Conservation (phyloP, 2,113 vertebrate species). For the Melanerpes aurifrons region DNA sequence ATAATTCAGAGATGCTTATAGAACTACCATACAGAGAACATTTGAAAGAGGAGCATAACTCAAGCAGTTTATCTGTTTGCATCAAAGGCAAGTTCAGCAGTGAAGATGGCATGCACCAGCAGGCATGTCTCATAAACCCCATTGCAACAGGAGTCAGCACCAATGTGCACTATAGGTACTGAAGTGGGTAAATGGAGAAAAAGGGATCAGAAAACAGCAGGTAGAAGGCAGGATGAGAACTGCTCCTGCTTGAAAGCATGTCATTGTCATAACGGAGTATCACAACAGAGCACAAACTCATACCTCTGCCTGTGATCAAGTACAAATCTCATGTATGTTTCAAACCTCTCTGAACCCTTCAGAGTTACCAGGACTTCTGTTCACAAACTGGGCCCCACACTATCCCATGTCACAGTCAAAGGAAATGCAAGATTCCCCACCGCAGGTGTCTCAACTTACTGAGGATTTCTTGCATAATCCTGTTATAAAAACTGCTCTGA, state of each 20-base stretch:
- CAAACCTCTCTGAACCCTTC: background rate
- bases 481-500: background rate
- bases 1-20: background rate
- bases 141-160: background rate
- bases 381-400: accelerated
- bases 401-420: background rate
- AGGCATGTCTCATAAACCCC: background rate
- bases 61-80: background rate
- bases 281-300: background rate
- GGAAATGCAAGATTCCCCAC: background rate
- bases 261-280: background rate
- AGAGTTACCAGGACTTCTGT: background rate
- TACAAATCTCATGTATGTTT: accelerated
- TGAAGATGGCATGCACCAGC: accelerated
- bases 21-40: background rate
- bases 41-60: background rate
- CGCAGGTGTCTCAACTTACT: background rate
- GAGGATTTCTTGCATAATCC: background rate
- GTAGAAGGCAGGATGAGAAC: background rate
- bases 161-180: background rate
- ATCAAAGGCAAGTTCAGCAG: background rate
- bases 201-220: background rate
- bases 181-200: background rate
- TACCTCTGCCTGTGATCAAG: background rate
- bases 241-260: accelerated